Evolutionary conservation across 1,140 invertebrate genomes (phyloP), one percentile per base, ranked within the genome.

Genomic region (Euura saliciscinereae): DNA sequence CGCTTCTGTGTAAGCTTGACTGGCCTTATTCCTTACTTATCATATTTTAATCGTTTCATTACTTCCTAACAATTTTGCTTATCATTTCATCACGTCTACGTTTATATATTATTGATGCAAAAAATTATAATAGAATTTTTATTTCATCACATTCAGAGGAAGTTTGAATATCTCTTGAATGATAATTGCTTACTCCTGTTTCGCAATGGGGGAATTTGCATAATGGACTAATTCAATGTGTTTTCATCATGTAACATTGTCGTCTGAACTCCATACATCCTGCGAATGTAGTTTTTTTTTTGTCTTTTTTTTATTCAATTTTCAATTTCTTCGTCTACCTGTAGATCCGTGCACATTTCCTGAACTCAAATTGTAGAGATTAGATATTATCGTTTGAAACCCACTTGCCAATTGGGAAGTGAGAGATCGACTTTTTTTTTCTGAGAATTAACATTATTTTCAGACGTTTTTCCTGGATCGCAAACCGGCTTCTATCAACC

Each of bases 401-500:
- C 13, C 13, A 59, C 51, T 6, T 59, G 8, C 51, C 10, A n/a
- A 8, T 59, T 59, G 51, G 28, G 28, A 11, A 59, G 10, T 59
- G 8, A 45, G 51, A 51, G 69, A 10, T 59, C 45, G 44, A 70
- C 45, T 45, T 6, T 13, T 6, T 13, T 70, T 59, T n/a, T 67
- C 66, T 67, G 13, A 11, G 13, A 64, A 13, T 64, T 13, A 13
- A 65, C 45, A 10, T n/a, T 68, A 59, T 45, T 71, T 59, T 74
- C 73, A 85, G 85, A 87, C 71, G 83, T 87, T 46, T 86, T 86
- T 71, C 83, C 84, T 67, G 88, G 87, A 44, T 88, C 87, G 3
- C 88, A 89, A 82, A 87, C 87, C 66, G 88, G 88, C 28, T 89
- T 88, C 71, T 90, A 89, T 73, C 89, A 88, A 71, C 84, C 86